phyloP scores from a whole-genome alignment of 2,888 invertebrate species.

The Temnothorax rugatulus region DNA sequence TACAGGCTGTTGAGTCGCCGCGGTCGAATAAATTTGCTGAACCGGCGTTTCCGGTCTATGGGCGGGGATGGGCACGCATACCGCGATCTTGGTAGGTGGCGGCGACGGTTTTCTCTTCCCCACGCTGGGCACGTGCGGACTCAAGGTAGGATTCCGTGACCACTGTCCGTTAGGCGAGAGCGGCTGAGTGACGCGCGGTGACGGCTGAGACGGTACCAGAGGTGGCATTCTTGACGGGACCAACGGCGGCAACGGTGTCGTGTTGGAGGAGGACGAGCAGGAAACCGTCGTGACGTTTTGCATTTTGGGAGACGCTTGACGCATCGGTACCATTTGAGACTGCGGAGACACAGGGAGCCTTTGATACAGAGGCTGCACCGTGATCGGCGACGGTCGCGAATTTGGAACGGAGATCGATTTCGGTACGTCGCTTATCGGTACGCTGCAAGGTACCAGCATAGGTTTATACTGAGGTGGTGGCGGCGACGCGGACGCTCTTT shows the following conservation, averaged over 20 bases:
- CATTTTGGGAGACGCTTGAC: constrained; percentile 81
- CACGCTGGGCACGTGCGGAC: constrained; percentile 74
- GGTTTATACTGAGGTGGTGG: constrained; percentile 79
- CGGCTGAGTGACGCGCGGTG: constrained; percentile 80
- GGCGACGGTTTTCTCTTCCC: constrained; percentile 74
- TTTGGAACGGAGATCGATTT: constrained; percentile 74
- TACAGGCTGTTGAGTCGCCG: constrained; percentile 84
- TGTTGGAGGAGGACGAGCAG: constrained; percentile 66
- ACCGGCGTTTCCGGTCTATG: constrained; percentile 80
- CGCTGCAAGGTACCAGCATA: constrained; percentile 74
- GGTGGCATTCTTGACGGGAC: constrained; percentile 82
- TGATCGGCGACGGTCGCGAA: constrained; percentile 75
- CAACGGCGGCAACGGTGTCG: constrained; percentile 78
- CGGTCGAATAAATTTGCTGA: constrained; percentile 84
- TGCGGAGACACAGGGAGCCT: constrained; percentile 82
- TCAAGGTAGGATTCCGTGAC: constrained; percentile 78
- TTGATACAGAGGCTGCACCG: constrained; percentile 81
- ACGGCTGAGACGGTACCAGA: constrained; percentile 77
- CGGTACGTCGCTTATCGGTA: constrained; percentile 78
- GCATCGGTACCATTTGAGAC: constrained; percentile 80
- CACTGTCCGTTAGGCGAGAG: constrained; percentile 84
- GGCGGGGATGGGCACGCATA: constrained; percentile 82
- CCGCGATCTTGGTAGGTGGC: constrained; percentile 80
- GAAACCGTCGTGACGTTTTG: constrained; percentile 75
- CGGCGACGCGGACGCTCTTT: constrained; percentile 64